Percentiles rank a stretch among this genome's conserved stretches.
phyloP scores from a whole-genome alignment of 2,888 invertebrate genomes.

The Heliconius sara region DNA sequence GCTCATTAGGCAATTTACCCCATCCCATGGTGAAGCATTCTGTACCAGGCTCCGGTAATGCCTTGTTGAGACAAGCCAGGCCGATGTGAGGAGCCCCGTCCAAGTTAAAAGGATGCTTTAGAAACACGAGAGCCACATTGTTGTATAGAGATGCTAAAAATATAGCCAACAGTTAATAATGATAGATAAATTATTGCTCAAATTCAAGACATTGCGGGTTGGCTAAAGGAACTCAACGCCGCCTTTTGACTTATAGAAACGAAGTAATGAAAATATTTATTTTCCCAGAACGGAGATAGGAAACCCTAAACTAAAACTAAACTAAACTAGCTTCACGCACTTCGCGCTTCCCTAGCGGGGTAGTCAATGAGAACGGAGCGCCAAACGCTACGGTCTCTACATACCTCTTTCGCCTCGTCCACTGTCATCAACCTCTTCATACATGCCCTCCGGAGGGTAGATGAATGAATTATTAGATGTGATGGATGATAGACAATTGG shows the following conservation, averaged over 20 bases:
- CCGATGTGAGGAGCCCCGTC: constrained; percentile 85
- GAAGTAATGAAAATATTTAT: too few relatives aligned
- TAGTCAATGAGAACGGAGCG: too few relatives aligned
- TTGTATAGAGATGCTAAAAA: constrained; percentile 65
- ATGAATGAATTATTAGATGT: too few relatives aligned
- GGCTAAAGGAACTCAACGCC: background rate
- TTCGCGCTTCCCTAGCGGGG: too few relatives aligned
- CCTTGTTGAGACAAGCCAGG: constrained; percentile 85
- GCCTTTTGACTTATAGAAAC: background rate
- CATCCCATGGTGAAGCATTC: constrained; percentile 89
- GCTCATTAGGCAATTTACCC: constrained; percentile 84
- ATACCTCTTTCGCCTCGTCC: too few relatives aligned
- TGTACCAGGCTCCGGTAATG: constrained; percentile 57
- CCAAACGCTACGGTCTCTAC: too few relatives aligned
- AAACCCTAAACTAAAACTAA: too few relatives aligned
- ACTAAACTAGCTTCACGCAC: too few relatives aligned
- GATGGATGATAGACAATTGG: too few relatives aligned
- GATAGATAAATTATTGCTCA: background rate
- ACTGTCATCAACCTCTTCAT: too few relatives aligned
- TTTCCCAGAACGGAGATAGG: too few relatives aligned
- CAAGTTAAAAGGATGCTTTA: constrained; percentile 35
- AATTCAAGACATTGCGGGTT: background rate
- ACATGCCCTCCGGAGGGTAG: too few relatives aligned
- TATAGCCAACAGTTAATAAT: background rate
- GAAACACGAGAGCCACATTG: constrained; percentile 43